Evolutionary conservation across 2,797 vertebrate species (phyloP).

Genomic region (Falco berigora): DNA sequence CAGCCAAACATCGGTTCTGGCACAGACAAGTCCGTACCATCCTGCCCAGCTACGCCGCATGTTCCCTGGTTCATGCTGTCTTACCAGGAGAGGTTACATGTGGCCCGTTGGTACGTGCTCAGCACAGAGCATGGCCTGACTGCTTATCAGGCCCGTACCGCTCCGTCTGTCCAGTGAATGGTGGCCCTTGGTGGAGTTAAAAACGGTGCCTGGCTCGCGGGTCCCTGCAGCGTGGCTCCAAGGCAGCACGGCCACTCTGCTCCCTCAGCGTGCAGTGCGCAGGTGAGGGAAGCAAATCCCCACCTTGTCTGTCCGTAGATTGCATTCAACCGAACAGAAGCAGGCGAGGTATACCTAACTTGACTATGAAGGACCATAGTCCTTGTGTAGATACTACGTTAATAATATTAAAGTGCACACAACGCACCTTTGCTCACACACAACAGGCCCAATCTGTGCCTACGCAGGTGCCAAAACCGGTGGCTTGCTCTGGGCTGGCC

Average conservation of each 20-base stretch:
- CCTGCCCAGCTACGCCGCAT: neutral
- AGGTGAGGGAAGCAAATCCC: neutral
- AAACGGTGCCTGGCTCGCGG: neutral
- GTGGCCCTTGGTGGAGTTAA: too few relatives aligned
- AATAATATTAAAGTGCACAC: neutral
- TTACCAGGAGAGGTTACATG: accelerated
- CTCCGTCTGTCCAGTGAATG: neutral
- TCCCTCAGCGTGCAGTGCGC: neutral
- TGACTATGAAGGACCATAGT: neutral
- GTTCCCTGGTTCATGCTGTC: neutral
- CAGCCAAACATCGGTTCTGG: neutral
- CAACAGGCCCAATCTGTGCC: neutral
- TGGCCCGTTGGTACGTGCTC: accelerated
- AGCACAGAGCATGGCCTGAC: accelerated
- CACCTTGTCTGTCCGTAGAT: neutral
- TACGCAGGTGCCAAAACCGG: neutral
- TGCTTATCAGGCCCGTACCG: neutral
- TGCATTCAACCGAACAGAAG: neutral
- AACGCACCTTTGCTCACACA: neutral
- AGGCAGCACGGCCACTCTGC: neutral
- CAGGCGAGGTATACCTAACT: neutral
- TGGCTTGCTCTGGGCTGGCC: neutral
- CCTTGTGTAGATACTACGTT: neutral
- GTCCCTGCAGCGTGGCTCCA: neutral
- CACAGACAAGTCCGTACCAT: neutral